These are phyloP conservation scores for Alitta virens DNA, from an alignment of 2,888 invertebrate species.

Conservation along the genomic window DNA sequence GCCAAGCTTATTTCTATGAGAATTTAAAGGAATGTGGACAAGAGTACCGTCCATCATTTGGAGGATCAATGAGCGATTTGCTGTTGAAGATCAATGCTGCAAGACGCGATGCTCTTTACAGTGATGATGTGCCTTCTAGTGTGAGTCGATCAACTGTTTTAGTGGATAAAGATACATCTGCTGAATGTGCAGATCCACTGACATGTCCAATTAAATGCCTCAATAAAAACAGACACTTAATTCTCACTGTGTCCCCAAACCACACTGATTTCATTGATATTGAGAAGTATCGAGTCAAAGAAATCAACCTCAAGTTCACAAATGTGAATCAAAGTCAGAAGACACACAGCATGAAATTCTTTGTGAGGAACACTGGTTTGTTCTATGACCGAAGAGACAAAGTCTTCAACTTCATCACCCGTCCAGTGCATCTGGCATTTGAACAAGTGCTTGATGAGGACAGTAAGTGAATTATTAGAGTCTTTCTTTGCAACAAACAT, in stretches of 20 bases:
- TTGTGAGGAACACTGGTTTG: no score
- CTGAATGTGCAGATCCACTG: conserved; percentile 1
- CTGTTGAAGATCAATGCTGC: conserved; percentile 13
- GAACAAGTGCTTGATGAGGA: not conserved
- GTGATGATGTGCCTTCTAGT: not conserved
- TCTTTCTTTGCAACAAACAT: no score
- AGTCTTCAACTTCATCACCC: not conserved
- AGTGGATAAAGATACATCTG: not conserved
- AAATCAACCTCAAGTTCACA: no score
- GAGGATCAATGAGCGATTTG: conserved; percentile 4
- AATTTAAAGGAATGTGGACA: conserved; percentile 6
- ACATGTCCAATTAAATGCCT: conserved; percentile 9
- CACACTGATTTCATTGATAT: conserved; percentile 7
- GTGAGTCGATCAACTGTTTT: not conserved
- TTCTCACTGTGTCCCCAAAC: not conserved
- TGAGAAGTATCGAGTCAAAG: not conserved
- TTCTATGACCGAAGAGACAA: not conserved
- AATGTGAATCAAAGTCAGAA: no score
- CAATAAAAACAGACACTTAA: not conserved
- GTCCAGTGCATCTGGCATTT: not conserved
- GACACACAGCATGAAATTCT: no score
- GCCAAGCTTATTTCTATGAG: conserved; percentile 14
- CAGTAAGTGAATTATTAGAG: no score
- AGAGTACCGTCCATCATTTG: conserved; percentile 7
- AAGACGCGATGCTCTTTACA: conserved; percentile 4